A percentile compares a stretch with the other conserved stretches of the same genome.
These are phyloP conservation scores for Calosoma granatense DNA, from an alignment of 1,140 invertebrate species.

Conservation along the genomic window DNA sequence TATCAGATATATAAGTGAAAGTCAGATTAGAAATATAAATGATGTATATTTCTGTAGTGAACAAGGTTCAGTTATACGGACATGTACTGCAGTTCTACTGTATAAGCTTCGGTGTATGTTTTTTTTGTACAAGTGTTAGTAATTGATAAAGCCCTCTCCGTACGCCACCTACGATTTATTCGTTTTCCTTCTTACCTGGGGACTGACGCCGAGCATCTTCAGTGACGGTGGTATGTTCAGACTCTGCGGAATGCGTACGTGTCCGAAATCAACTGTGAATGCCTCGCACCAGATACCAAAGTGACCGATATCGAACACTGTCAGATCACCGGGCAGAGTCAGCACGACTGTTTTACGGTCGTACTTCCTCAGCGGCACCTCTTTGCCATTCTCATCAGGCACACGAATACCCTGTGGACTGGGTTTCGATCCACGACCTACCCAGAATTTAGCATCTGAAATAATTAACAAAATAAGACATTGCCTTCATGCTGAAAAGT, in stretches of 20 bases:
- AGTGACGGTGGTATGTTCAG: slow-evolving; percentile 81
- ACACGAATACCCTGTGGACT: slow-evolving; percentile 69
- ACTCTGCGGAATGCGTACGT: slow-evolving; percentile 59
- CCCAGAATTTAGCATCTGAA: slow-evolving; percentile 87
- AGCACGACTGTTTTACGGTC: slow-evolving; percentile 78
- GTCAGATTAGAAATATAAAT: too few relatives aligned
- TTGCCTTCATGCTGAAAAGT: background rate
- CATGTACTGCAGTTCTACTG: too few relatives aligned
- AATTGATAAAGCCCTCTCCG: background rate
- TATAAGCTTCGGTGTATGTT: slow-evolving; percentile 4
- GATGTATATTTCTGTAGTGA: too few relatives aligned
- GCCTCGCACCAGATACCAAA: slow-evolving; percentile 83
- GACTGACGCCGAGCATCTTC: slow-evolving; percentile 84
- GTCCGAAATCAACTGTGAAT: slow-evolving; percentile 84
- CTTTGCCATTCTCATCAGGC: slow-evolving; percentile 81
- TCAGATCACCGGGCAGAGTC: slow-evolving; percentile 67
- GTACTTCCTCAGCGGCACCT: slow-evolving; percentile 64
- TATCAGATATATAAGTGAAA: too few relatives aligned
- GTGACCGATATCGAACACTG: slow-evolving; percentile 74
- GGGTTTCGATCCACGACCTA: slow-evolving; percentile 65
- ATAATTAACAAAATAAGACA: too few relatives aligned
- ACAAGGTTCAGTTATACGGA: too few relatives aligned
- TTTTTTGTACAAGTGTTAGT: slow-evolving; percentile 9
- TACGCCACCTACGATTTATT: background rate
- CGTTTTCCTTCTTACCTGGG: slow-evolving; percentile 60